Percentiles rank a stretch among this genome's conserved stretches.
phyloP scores from a whole-genome alignment of 2,888 invertebrate genomes.

The Biston betularia region DNA sequence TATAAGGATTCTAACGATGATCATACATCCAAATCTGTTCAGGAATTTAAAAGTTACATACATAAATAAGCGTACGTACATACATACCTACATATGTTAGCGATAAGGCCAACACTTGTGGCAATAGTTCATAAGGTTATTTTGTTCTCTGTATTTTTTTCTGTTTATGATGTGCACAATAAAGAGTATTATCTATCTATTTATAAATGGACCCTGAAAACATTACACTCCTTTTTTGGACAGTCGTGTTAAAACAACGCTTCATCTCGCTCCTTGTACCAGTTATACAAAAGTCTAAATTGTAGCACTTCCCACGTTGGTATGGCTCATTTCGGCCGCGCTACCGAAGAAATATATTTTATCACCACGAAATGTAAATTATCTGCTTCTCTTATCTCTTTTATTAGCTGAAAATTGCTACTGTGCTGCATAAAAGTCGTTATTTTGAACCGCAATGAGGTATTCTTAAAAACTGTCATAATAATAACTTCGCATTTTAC shows the following conservation, averaged over 20 bases:
- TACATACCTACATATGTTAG: too few species aligned
- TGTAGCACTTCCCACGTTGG: conserved; percentile 76
- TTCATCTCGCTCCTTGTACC: conserved; percentile 47
- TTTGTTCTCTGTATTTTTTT: too few species aligned
- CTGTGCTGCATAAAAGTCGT: conserved; percentile 39
- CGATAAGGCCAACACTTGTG: too few species aligned
- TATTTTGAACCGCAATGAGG: conserved; percentile 23
- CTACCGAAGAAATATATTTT: conserved; percentile 72
- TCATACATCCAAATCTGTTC: too few species aligned
- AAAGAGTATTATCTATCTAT: too few species aligned
- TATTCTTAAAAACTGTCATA: conserved; percentile 9
- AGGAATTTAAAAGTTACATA: too few species aligned
- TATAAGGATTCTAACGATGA: too few species aligned
- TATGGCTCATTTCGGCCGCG: conserved; percentile 82
- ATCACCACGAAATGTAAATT: conserved; percentile 73
- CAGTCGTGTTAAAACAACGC: conserved; percentile 7
- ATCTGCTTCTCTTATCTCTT: conserved; percentile 72
- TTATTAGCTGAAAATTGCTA: conserved; percentile 69
- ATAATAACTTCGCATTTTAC: not conserved
- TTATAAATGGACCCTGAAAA: too few species aligned
- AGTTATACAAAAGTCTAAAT: conserved; percentile 72
- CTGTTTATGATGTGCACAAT: too few species aligned
- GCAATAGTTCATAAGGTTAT: too few species aligned
- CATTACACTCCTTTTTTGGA: too few species aligned
- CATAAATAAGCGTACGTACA: too few species aligned